phyloP scores from a whole-genome alignment of 1,140 invertebrate genomes.

The Neotoxoptera formosana region DNA sequence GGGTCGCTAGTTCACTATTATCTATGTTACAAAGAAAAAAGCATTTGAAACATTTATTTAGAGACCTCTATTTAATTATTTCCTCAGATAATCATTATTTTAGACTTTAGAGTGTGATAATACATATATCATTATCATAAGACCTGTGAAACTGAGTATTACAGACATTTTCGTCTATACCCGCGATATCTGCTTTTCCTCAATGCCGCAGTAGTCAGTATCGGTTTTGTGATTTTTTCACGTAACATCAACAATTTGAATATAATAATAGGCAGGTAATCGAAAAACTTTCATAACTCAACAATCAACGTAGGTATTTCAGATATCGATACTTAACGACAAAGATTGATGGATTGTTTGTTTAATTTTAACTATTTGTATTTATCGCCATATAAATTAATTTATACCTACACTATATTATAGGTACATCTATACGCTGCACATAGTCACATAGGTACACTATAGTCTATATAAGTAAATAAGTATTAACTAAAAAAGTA shows the following conservation, averaged over 20 bases:
- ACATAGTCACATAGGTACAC: no score
- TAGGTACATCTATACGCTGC: no score
- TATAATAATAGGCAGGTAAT: constrained; percentile 4
- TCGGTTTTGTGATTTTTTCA: background rate
- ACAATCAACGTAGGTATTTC: background rate
- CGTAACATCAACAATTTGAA: constrained; percentile 6
- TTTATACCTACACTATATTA: background rate
- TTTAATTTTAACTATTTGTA: background rate
- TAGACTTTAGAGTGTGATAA: background rate
- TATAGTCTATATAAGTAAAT: no score
- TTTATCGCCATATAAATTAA: background rate
- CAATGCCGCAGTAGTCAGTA: background rate
- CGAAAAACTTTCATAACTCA: background rate
- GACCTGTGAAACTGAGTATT: background rate
- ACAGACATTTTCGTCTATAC: background rate
- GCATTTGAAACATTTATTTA: background rate
- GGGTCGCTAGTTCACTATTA: background rate
- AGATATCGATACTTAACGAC: background rate
- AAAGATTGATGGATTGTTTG: constrained; percentile 34
- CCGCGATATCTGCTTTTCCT: background rate
- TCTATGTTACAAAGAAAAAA: background rate
- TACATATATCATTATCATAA: background rate
- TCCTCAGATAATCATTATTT: background rate
- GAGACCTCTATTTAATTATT: background rate
- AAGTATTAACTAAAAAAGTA: background rate